Base-by-base conservation (phyloP, 2,888 invertebrate species). In the Pyrocoelia pectoralis region DNA sequence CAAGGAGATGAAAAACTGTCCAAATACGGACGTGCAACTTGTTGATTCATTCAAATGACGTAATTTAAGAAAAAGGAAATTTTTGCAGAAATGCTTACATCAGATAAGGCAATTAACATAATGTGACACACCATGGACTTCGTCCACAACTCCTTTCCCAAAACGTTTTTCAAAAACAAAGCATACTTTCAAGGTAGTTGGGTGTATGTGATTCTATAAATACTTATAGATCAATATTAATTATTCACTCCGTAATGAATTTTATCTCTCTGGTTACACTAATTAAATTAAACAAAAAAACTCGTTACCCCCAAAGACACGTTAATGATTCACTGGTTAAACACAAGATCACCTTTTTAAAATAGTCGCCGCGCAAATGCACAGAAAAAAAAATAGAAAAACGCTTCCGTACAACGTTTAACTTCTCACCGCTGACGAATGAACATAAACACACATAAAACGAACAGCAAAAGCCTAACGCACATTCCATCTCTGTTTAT, bases 401-500 rank as follows among this genome's bases (percentile, higher is more conserved):
- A n/a, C 40, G 40, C 40, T 40, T n/a, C 13, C 3, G 12, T n/a
- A n/a, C 40, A n/a, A 24, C 52, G 24, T 24, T 51, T 46, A 52
- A 56, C 57, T 62, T 57, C 33, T 46, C 19, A 57, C 62, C 57
- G n/a, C 2, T 33, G n/a, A 62, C 57, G 57, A 62, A 57, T 53
- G 56, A 62, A 62, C 62, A 56, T 61, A 62, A 62, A 62, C 57
- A 24, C 4, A 57, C 50, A 53, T n/a, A 6, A 62, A 56, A 53
- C 52, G 38, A 52, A 61, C 56, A 52, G 33, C 18, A 51, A 57
- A 57, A 50, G 40, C 24, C n/a, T 40, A 38, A n/a, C 24, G 13
- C 33, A 49, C 49, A 19, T 8, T 38, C 43, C 46, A 14, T 55
- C 46, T 55, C 55, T 24, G 12, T 55, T 43, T 29, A 15, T 12